A percentile compares a stretch with the other conserved stretches of the same genome.
Conservation (phyloP, 2,888 invertebrate genomes). For the Drosophila barbarae region DNA sequence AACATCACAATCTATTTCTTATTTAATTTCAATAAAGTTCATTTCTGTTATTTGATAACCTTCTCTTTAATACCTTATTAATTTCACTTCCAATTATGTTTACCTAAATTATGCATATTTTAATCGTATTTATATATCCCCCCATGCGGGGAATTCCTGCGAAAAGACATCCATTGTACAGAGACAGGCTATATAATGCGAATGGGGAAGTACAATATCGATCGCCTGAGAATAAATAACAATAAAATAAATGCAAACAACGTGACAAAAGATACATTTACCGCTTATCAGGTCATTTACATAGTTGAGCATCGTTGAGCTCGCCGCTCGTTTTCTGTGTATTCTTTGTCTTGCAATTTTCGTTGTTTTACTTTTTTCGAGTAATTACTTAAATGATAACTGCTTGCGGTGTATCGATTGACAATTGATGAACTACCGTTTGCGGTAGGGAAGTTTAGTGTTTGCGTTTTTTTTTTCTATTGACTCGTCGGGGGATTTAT, state of each 20-base stretch:
- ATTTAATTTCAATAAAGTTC: background rate
- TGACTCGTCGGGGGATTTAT: background rate
- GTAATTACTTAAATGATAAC: conserved; percentile 33
- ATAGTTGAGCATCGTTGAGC: conserved; percentile 28
- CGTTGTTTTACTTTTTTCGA: conserved; percentile 9
- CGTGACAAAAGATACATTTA: conserved; percentile 35
- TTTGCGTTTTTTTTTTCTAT: background rate
- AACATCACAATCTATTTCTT: background rate
- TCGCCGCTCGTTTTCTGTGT: conserved; percentile 16
- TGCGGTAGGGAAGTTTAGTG: background rate
- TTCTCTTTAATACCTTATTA: background rate
- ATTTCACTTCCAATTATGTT: background rate
- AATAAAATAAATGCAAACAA: conserved; percentile 31
- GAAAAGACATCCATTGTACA: conserved; percentile 11
- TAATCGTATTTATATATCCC: background rate
- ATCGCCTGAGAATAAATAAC: conserved; percentile 19
- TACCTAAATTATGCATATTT: background rate
- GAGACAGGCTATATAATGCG: conserved; percentile 4
- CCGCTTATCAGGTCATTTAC: conserved; percentile 38
- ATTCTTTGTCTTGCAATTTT: conserved; percentile 27
- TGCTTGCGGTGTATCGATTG: conserved; percentile 51
- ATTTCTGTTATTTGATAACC: background rate
- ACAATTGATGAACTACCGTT: conserved; percentile 54
- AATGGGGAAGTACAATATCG: conserved; percentile 36
- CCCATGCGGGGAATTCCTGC: conserved; percentile 9